Base-by-base conservation (phyloP, 1,140 invertebrate species). In the Teleogryllus occipitalis region DNA sequence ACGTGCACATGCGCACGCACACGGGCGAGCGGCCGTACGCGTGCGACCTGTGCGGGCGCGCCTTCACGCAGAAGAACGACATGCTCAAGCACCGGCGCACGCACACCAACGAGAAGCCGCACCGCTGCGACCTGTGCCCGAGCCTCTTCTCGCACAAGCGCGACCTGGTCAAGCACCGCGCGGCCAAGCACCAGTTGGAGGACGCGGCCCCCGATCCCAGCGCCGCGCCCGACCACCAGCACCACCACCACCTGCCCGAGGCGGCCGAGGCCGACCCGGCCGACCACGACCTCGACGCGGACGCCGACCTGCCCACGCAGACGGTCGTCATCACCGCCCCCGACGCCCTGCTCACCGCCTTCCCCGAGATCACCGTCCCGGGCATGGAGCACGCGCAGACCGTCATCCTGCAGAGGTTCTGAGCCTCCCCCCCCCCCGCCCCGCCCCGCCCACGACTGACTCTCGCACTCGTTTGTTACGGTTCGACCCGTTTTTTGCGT, bases 21-120 rank as follows among this genome's bases (percentile, higher is more conserved):
- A 94, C 91, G 0, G 90, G 90, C 0, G 89, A 90, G 78, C 90
- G 89, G 75, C 90, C 90, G 0, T 90, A 86, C 75, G 83, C 86
- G 14, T 90, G 89, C 80, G 84, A 88, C 0, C 79, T 86, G 8
- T 90, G 89, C 79, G 80, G 83, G 0, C 88, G 88, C 77, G 84
- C 84, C 6, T 90, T 90, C 80, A 87, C 89, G 0, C 89, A 90
- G 80, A 80, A 80, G 76, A 80, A 80, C 75, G 79, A 80, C 75
- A 80, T 80, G 79, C 76, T 80, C 8, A 80, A 80, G 49, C 79
- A 80, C 47, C 54, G 79, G 5, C 79, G 73, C 22, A 80, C 79
- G n/a, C 79, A 80, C 75, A 46, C 54, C 21, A 39, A 54, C 22
- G 79, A 78, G 10, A 47, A 49, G 46, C 78, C 78, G 12, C 72